Conservation (phyloP, 2,113 vertebrate genomes). For the Phainopepla nitens region DNA sequence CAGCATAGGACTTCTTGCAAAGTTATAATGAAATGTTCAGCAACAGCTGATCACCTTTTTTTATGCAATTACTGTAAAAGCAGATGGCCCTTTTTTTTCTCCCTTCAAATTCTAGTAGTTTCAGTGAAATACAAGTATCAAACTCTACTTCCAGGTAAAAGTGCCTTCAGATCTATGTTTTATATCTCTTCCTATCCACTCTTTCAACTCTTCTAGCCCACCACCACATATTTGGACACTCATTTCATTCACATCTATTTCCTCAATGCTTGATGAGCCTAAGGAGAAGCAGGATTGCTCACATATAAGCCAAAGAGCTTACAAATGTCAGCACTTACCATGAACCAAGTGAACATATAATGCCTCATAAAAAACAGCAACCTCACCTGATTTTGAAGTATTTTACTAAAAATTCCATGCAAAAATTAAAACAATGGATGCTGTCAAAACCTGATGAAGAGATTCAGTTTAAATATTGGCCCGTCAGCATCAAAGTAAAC, state of each 20-base stretch:
- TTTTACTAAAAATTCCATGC: not conserved
- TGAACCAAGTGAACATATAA: not conserved
- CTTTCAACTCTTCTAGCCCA: not conserved
- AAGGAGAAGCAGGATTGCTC: not conserved
- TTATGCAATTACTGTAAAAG: not conserved
- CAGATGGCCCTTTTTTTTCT: not conserved
- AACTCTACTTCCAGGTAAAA: not conserved
- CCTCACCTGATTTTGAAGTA: not conserved
- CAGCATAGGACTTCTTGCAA: not conserved
- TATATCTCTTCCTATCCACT: not conserved
- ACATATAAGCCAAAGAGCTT: not conserved
- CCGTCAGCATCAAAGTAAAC: not conserved
- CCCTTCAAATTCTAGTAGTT: not conserved
- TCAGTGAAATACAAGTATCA: not conserved
- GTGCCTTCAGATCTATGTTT: not conserved
- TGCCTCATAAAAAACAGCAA: not conserved
- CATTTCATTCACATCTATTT: not conserved
- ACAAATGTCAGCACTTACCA: not conserved
- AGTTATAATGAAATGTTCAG: not conserved
- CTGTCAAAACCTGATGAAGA: not conserved
- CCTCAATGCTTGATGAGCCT: not conserved
- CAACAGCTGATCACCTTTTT: rapidly evolving
- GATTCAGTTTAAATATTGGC: not conserved
- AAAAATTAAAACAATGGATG: not conserved
- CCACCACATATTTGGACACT: not conserved